Evolutionary conservation across 2,888 invertebrate genomes (phyloP), one percentile per base, ranked within the genome.

Genomic region (Melitaea athalia): DNA sequence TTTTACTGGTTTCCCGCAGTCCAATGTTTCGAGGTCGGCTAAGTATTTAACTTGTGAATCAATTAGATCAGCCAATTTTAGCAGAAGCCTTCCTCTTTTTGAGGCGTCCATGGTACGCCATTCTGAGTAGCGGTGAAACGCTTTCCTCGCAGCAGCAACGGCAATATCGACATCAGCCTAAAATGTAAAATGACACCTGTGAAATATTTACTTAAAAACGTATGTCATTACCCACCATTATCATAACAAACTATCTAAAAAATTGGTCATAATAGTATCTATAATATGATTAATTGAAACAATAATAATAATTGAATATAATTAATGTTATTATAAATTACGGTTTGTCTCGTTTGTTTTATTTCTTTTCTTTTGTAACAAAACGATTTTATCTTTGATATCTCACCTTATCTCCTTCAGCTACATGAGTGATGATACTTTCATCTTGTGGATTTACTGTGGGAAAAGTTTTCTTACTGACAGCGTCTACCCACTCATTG

Each of bases 1-100:
- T 43, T 94, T 91, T 77, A 95, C 98, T 0, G 98, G 98, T 83
- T 99, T 99, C 0, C 99, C 99, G 86, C 98, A 98, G 85, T 99
- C 98, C 72, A 98, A 85, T 0, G 99, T 98, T 91, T 99, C 99
- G 75, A 99, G 93, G 79, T 97, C 96, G 4, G 97, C 97, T 70
- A 98, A 83, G 72, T 96, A 94, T 15, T 94, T 89, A 43, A 94
- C 92, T 79, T 98, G 97, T 33, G 96, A 93, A 75, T 96, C 95
- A 68, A 98, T 94, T 0, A 98, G 93, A 72, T 96, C 96, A 12
- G 97, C 97, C 68, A 98, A 89, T 87, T 95, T 90, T 7, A 87
- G 88, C 75, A 99, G 94, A 1, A 98, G 93, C 33, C 89, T 85
- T 0, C 97, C 98, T 74, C 98, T 94, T 60, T 94, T 92, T 3